Evolutionary conservation across 2,888 invertebrate species (phyloP).

Genomic region (Atethmia centrago): DNA sequence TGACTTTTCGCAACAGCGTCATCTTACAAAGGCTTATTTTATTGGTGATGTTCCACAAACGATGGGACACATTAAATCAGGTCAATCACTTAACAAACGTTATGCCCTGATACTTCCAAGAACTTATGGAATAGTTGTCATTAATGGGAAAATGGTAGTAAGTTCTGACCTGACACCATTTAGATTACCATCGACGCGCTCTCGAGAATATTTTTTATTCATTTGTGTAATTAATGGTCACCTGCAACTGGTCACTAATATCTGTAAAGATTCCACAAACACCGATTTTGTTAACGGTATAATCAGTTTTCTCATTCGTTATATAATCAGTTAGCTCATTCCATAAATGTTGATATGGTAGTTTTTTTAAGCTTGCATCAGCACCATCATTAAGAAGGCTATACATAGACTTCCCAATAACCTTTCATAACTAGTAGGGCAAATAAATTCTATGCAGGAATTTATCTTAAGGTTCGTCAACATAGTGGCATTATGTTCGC

Average conservation of each 20-base stretch:
- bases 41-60: slow-evolving; percentile 3
- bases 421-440: slow-evolving; percentile 38
- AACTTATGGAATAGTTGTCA: neutral
- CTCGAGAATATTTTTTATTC: neutral
- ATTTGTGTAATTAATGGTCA: neutral
- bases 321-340: too few species aligned
- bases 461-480: slow-evolving; percentile 78
- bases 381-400: neutral
- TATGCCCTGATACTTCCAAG: neutral
- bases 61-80: neutral
- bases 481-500: slow-evolving; percentile 83
- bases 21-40: slow-evolving; percentile 16
- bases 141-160: neutral
- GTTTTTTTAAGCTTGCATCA: neutral
- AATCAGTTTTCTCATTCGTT: too few species aligned
- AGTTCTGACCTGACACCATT: neutral
- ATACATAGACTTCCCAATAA: slow-evolving; percentile 20
- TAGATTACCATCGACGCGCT: neutral
- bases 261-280: neutral
- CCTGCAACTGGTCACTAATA: neutral
- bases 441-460: slow-evolving; percentile 65
- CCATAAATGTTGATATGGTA: neutral
- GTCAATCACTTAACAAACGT: neutral
- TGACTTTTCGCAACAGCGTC: slow-evolving; percentile 23
- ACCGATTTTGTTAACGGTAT: slow-evolving; percentile 1